Evolutionary conservation across 2,113 vertebrate species (phyloP).

Genomic region (Gasterosteus nipponicus): DNA sequence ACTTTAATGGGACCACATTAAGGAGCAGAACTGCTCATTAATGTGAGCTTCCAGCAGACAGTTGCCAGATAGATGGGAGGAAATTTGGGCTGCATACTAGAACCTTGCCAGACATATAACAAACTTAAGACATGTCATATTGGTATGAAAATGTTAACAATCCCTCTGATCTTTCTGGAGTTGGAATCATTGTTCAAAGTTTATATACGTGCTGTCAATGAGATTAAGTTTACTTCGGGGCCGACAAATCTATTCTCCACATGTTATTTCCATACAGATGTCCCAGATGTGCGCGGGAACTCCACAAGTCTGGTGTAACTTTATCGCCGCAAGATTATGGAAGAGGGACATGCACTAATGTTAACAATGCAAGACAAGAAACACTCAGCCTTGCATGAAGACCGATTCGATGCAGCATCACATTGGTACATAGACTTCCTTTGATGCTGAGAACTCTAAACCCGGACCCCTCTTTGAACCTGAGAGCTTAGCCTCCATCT

Average conservation of each 20-base stretch:
- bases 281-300: neutral
- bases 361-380: neutral
- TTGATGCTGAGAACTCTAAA: conserved; percentile 14
- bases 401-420: neutral
- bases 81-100: neutral
- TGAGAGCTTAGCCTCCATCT: conserved; percentile 28
- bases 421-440: no score
- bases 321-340: neutral
- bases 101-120: neutral
- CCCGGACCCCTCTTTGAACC: conserved; percentile 40
- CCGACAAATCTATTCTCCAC: neutral
- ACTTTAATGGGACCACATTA: neutral
- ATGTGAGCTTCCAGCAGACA: neutral
- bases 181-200: neutral
- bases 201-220: neutral
- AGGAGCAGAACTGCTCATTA: no score
- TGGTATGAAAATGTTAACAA: neutral
- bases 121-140: no score
- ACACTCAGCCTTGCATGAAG: neutral
- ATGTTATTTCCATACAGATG: neutral
- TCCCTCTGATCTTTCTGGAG: neutral
- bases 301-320: neutral
- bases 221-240: neutral
- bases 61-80: neutral
- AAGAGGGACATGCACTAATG: neutral